A percentile compares a stretch with the other conserved stretches of the same genome.
Evolutionary conservation across 1,140 invertebrate species (phyloP).

Genomic region (Microvelia longipes): DNA sequence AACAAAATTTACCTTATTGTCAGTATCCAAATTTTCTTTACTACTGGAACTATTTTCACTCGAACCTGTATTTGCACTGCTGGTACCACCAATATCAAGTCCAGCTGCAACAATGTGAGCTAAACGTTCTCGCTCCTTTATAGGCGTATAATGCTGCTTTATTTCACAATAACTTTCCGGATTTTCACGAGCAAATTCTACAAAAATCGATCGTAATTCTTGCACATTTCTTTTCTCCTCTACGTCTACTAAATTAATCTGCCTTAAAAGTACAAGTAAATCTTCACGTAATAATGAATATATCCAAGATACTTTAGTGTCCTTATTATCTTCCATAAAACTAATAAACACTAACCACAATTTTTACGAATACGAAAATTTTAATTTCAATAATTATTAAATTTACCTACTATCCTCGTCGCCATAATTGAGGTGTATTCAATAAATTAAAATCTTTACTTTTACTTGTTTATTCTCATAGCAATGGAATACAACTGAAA

Average conservation of each 20-base stretch:
- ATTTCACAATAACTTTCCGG: background rate
- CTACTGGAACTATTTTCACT: background rate
- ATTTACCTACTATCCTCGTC: background rate
- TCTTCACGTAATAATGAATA: background rate
- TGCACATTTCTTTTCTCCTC: background rate
- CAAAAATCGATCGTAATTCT: background rate
- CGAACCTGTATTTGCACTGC: background rate
- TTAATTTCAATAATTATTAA: background rate
- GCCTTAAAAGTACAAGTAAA: background rate
- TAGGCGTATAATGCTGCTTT: background rate
- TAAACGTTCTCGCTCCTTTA: background rate
- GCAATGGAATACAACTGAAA: no score
- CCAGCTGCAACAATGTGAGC: background rate
- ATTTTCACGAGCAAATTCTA: background rate
- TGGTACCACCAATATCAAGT: background rate
- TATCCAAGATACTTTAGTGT: background rate
- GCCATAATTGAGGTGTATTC: background rate
- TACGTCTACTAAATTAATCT: background rate
- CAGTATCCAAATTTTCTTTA: background rate
- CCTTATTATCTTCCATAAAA: background rate
- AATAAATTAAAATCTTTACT: no score
- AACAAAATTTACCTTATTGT: background rate
- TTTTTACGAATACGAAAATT: no score
- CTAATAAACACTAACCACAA: background rate
- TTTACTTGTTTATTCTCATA: no score